Evolutionary conservation across 2,113 vertebrate genomes (phyloP).

Genomic region (Merops nubicus): DNA sequence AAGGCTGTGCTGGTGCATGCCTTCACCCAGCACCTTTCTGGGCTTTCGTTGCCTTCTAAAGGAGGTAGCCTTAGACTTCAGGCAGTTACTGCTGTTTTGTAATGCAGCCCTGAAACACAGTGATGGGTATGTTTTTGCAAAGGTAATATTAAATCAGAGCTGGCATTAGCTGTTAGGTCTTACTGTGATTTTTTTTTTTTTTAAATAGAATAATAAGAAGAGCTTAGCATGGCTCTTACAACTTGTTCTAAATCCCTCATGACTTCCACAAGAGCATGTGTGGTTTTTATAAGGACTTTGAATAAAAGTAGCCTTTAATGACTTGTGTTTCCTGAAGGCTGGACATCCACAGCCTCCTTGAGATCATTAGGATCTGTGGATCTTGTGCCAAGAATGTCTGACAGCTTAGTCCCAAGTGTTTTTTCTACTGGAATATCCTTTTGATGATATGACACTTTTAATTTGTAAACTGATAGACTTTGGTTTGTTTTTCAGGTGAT

Average conservation of each 20-base stretch:
- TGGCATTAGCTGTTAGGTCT: background rate
- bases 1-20: background rate
- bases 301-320: background rate
- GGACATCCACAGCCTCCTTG: background rate
- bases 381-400: background rate
- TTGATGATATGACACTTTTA: background rate
- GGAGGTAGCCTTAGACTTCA: background rate
- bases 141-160: background rate
- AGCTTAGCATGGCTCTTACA: background rate
- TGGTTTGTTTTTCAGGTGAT: constrained; percentile 36
- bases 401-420: background rate
- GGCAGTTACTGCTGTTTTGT: background rate
- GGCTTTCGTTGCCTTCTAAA: background rate
- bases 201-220: background rate
- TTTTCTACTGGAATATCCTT: background rate
- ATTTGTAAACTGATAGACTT: background rate
- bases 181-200: background rate
- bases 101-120: background rate
- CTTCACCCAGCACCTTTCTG: background rate
- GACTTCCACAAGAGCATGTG: fast-evolving
- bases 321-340: background rate
- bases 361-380: background rate
- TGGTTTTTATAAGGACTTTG: background rate
- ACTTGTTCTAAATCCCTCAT: background rate
- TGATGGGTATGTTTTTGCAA: background rate